Conservation (phyloP, 2,888 invertebrate genomes). For the Cremastinae sp. region DNA sequence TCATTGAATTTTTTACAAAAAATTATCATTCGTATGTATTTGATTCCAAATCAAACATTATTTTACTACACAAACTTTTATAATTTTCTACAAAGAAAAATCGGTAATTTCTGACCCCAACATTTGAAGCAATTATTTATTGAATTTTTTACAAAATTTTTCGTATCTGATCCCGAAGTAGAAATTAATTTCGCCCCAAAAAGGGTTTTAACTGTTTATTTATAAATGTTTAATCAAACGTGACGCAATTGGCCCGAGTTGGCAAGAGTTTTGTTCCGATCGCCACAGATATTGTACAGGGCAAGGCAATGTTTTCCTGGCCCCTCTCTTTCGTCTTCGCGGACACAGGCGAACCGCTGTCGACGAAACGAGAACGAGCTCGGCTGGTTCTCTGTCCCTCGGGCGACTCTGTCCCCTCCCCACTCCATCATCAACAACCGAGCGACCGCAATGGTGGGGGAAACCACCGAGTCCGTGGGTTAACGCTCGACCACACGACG, state of each 20-base stretch:
- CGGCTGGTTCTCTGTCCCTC: neutral
- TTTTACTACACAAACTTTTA: no score
- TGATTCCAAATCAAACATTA: no score
- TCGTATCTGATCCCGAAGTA: no score
- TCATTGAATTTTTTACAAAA: no score
- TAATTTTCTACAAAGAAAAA: no score
- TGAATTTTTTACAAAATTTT: no score
- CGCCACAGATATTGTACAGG: slow-evolving; percentile 20
- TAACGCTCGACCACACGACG: slow-evolving; percentile 55
- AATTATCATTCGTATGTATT: no score
- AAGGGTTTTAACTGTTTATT: slow-evolving; percentile 10
- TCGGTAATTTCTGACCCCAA: no score
- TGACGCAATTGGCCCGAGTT: slow-evolving; percentile 56
- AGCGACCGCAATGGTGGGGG: slow-evolving; percentile 3
- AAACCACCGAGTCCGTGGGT: slow-evolving; percentile 54
- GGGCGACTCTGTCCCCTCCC: neutral
- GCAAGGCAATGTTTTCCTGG: slow-evolving; percentile 23
- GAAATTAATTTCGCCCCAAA: slow-evolving; percentile 27
- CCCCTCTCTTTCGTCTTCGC: neutral
- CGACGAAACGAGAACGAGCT: slow-evolving; percentile 43
- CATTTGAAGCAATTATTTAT: no score
- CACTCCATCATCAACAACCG: no score
- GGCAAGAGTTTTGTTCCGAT: slow-evolving; percentile 42
- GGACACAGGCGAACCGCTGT: slow-evolving; percentile 3
- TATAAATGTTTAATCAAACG: slow-evolving; percentile 30